Percentiles rank a stretch among this genome's conserved stretches.
Conservation (phyloP, 1,140 invertebrate species). For the Macrotrachela quadricornifera region DNA sequence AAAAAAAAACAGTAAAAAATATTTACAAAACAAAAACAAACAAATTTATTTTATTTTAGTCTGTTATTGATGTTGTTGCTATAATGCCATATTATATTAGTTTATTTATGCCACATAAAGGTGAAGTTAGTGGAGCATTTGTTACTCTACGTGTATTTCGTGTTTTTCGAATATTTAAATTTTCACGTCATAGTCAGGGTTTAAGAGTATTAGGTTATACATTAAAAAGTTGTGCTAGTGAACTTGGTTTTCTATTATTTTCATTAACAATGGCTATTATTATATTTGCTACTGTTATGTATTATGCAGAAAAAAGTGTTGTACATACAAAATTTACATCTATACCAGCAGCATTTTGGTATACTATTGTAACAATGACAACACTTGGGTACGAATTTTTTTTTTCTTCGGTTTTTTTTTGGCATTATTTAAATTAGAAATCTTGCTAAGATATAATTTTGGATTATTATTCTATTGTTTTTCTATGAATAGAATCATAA, state of each 20-base stretch:
- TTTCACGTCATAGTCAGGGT: conserved; percentile 94
- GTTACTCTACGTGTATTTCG: conserved; percentile 93
- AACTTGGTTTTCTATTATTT: conserved; percentile 95
- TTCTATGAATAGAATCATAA: too few species aligned
- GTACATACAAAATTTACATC: conserved; percentile 81
- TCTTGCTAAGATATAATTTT: too few species aligned
- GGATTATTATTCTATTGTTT: too few species aligned
- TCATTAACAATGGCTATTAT: conserved; percentile 99
- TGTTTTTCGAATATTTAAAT: conserved; percentile 96
- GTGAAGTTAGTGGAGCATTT: conserved; percentile 94
- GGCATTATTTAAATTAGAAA: too few species aligned
- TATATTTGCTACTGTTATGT: conserved; percentile 98
- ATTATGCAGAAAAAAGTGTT: conserved; percentile 96
- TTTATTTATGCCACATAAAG: conserved; percentile 81
- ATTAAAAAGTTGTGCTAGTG: conserved; percentile 92
- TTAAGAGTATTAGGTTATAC: conserved; percentile 94
- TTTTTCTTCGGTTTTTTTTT: too few species aligned
- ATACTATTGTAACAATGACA: conserved; percentile 99
- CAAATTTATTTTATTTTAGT: conserved; percentile 20
- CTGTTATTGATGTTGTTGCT: conserved; percentile 95
- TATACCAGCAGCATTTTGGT: conserved; percentile 98
- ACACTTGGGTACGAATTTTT: conserved; percentile 72
- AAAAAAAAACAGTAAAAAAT: too few species aligned
- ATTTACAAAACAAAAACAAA: too few species aligned
- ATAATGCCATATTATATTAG: conserved; percentile 98